Evolutionary conservation across 2,888 invertebrate species (phyloP).

Genomic region (Agrenia bidenticulata): DNA sequence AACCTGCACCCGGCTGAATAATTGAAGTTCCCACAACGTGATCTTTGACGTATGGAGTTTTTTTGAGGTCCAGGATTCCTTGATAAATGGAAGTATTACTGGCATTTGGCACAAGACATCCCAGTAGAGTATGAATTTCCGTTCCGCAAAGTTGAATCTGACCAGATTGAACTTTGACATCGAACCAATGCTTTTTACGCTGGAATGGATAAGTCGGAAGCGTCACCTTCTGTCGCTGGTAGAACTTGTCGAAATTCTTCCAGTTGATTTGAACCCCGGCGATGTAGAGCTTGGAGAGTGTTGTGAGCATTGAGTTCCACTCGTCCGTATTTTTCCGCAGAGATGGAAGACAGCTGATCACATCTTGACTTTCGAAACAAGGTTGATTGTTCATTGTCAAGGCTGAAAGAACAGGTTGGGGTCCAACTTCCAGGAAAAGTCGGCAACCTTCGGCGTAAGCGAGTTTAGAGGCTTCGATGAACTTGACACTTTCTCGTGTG

Average conservation of each 20-base stretch:
- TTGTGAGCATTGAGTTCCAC: constrained; percentile 5
- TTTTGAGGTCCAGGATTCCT: not conserved
- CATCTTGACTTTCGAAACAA: not conserved
- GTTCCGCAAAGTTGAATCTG: not conserved
- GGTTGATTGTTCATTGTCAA: constrained; percentile 6
- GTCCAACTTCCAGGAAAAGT: constrained; percentile 26
- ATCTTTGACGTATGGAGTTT: constrained; percentile 11
- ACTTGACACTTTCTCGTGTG: constrained; percentile 21
- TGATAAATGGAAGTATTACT: constrained; percentile 18
- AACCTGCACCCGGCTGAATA: constrained; percentile 31
- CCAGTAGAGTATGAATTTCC: constrained; percentile 22
- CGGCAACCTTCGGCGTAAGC: not conserved
- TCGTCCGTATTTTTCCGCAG: constrained; percentile 6
- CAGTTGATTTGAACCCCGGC: constrained; percentile 9
- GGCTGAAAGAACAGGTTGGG: constrained; percentile 21
- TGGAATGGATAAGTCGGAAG: constrained; percentile 22
- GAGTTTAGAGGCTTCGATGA: constrained; percentile 17
- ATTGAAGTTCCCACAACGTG: constrained; percentile 22
- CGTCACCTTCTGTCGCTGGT: not conserved
- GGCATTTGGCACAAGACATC: constrained; percentile 15
- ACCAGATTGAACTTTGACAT: no score
- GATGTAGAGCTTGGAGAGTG: constrained; percentile 1
- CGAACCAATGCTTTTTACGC: constrained; percentile 16
- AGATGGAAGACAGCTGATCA: not conserved
- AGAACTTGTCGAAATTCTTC: constrained; percentile 21